Conservation (phyloP, 2,113 vertebrate genomes). For the Bettongia penicillata region DNA sequence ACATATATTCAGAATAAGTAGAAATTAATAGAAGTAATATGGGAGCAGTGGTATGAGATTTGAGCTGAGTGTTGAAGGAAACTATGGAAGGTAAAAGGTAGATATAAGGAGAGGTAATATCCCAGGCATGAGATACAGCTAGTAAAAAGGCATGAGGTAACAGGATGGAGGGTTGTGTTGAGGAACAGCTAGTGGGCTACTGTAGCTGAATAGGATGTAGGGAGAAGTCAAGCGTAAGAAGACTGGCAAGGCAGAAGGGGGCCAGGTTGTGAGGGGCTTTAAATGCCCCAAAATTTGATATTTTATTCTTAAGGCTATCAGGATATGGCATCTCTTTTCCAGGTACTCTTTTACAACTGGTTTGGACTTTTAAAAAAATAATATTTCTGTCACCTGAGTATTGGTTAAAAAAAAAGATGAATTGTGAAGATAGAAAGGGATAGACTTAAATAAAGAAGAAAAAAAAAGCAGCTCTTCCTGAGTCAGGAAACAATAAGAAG, state of each 20-base stretch:
- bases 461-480: background rate
- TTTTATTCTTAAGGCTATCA: background rate
- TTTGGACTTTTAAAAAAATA: background rate
- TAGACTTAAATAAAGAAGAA: background rate
- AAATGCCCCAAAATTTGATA: background rate
- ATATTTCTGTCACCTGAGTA: background rate
- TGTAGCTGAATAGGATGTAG: background rate
- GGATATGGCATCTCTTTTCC: background rate
- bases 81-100: background rate
- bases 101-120: too few relatives aligned
- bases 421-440: background rate
- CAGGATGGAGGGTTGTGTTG: background rate
- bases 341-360: background rate
- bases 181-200: background rate
- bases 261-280: background rate
- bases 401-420: background rate
- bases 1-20: background rate
- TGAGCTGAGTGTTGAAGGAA: background rate
- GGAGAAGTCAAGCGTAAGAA: background rate
- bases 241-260: background rate
- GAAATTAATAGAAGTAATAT: background rate
- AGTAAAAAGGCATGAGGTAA: background rate
- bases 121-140: background rate
- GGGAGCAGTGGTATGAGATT: background rate
- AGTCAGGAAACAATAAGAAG: background rate